A percentile compares a stretch with the other conserved stretches of the same genome.
Conservation (phyloP, 1,140 invertebrate genomes). For the Eriosoma lanigerum region DNA sequence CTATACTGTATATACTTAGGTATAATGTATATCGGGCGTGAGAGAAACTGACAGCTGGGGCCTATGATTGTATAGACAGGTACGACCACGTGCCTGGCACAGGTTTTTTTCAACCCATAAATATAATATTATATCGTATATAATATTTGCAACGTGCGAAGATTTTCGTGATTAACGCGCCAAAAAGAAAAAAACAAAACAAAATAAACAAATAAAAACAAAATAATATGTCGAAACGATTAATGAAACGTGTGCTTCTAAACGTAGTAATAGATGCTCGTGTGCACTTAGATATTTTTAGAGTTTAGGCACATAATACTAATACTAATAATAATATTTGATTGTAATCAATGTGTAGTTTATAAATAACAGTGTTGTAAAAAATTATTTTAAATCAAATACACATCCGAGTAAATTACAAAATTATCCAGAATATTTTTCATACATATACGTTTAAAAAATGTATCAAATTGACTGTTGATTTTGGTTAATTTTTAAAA, state of each 20-base stretch:
- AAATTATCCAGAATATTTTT: too few species aligned
- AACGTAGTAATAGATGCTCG: too few species aligned
- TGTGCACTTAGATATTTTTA: too few species aligned
- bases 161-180: conserved; percentile 40
- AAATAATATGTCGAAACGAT: neutral
- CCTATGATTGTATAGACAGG: conserved; percentile 23
- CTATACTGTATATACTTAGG: neutral
- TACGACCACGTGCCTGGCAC: conserved; percentile 46
- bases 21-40: conserved; percentile 23
- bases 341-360: too few species aligned
- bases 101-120: neutral
- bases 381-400: too few species aligned
- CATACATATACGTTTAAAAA: too few species aligned
- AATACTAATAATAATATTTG: too few species aligned
- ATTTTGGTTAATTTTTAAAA: too few species aligned
- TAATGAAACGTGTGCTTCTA: neutral
- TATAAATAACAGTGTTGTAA: too few species aligned
- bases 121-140: neutral
- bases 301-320: too few species aligned
- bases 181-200: neutral
- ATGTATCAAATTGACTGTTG: too few species aligned
- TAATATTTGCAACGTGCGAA: neutral
- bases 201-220: neutral
- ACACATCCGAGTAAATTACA: too few species aligned
- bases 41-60: conserved; percentile 38